Evolutionary conservation across 2,113 vertebrate species (phyloP).

Genomic region (Crotalus horridus): DNA sequence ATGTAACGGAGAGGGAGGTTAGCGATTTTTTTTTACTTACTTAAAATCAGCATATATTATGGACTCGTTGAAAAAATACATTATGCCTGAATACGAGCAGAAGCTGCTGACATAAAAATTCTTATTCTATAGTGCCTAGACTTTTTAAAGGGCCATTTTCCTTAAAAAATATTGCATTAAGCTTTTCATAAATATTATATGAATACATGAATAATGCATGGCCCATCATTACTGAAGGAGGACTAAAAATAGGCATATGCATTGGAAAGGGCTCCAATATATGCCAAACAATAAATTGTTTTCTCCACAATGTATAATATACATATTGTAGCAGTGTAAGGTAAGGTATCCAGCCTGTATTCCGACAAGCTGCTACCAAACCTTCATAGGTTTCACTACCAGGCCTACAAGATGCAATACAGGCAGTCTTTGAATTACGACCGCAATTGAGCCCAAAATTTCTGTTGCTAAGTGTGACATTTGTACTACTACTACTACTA

Average conservation of each 20-base stretch:
- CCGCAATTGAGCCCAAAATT: background rate
- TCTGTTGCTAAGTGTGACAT: background rate
- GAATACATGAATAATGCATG: slow-evolving; percentile 16
- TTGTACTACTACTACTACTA: too few species aligned
- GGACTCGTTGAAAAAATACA: background rate
- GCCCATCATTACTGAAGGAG: slow-evolving; percentile 27
- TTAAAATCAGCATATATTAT: background rate
- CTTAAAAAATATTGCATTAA: slow-evolving; percentile 27
- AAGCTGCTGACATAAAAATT: background rate
- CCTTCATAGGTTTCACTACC: background rate
- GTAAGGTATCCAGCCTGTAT: background rate
- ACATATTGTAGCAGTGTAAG: background rate
- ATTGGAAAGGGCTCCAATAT: background rate
- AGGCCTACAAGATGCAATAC: background rate
- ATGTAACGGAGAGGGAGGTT: background rate
- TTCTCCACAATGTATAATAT: background rate
- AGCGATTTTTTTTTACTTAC: background rate
- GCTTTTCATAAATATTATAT: slow-evolving; percentile 19
- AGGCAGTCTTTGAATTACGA: background rate
- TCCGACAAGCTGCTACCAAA: background rate
- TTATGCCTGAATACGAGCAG: background rate
- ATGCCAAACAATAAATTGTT: background rate
- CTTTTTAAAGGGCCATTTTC: background rate
- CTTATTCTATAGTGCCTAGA: slow-evolving; percentile 6
- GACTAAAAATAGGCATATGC: background rate